Percentiles rank a stretch among this genome's conserved stretches.
Evolutionary conservation across 2,888 invertebrate species (phyloP).

Genomic region (Pammene aurita): DNA sequence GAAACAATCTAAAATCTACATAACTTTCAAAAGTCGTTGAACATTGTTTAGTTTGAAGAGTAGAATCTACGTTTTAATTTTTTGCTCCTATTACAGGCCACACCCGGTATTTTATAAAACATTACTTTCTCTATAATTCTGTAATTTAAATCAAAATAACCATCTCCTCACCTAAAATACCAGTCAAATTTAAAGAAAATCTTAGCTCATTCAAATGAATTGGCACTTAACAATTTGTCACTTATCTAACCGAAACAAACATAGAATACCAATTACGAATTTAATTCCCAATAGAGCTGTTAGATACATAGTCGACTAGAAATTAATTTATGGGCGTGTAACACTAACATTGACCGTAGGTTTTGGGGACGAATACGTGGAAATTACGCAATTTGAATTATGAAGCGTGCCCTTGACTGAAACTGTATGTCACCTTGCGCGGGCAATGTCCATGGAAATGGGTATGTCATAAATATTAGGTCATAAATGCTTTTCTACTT

Average conservation of each 20-base stretch:
- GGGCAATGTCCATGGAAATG: slow-evolving; percentile 2
- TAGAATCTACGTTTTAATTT: too few species aligned
- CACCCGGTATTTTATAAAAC: too few species aligned
- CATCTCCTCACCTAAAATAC: too few species aligned
- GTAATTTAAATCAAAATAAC: too few species aligned
- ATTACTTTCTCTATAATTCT: too few species aligned
- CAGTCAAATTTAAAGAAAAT: too few species aligned
- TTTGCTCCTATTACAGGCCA: too few species aligned
- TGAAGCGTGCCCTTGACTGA: slow-evolving; percentile 26
- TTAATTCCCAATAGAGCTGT: slow-evolving; percentile 16
- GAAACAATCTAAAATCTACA: too few species aligned
- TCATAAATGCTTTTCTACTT: background rate
- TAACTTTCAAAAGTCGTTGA: too few species aligned
- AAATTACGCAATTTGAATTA: slow-evolving; percentile 31
- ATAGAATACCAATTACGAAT: background rate
- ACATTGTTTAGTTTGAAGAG: too few species aligned
- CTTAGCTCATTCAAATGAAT: too few species aligned
- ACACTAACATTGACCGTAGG: slow-evolving; percentile 34
- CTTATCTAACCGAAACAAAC: background rate
- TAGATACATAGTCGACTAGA: slow-evolving; percentile 10
- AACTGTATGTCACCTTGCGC: slow-evolving; percentile 17
- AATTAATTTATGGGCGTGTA: slow-evolving; percentile 31
- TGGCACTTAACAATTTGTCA: background rate
- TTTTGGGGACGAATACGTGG: slow-evolving; percentile 24
- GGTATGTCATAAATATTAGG: background rate